These are phyloP conservation scores for Cephus cinctus DNA, from an alignment of 1,140 invertebrate species.

Conservation along the genomic window DNA sequence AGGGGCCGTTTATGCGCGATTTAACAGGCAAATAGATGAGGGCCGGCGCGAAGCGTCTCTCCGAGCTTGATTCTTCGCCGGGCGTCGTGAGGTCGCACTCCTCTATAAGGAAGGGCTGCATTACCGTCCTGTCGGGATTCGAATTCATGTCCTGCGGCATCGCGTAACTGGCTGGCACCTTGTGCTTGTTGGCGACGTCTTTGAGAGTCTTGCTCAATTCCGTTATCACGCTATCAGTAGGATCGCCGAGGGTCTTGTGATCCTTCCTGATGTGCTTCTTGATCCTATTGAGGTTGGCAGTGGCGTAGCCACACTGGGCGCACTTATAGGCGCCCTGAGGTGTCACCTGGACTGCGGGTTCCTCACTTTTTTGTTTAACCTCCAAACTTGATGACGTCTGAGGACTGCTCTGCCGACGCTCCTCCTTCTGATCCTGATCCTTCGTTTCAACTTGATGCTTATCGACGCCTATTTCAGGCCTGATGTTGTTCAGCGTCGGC, in stretches of 20 bases:
- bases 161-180: slow-evolving; percentile 61
- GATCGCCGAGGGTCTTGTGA: slow-evolving; percentile 54
- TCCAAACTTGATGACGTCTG: slow-evolving; percentile 19
- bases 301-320: slow-evolving; percentile 67
- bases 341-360: slow-evolving; percentile 46
- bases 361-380: slow-evolving; percentile 42
- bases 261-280: slow-evolving; percentile 67
- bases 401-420: slow-evolving; percentile 34
- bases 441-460: slow-evolving; percentile 18
- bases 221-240: slow-evolving; percentile 46
- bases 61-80: slow-evolving; percentile 34
- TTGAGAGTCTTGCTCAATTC: slow-evolving; percentile 56
- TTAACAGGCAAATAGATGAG: slow-evolving; percentile 90
- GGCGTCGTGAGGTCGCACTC: slow-evolving; percentile 51
- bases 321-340: slow-evolving; percentile 59
- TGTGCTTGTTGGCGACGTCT: slow-evolving; percentile 59
- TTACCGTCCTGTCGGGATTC: slow-evolving; percentile 58
- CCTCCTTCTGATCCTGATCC: slow-evolving; percentile 27
- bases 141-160: slow-evolving; percentile 56
- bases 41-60: slow-evolving; percentile 73
- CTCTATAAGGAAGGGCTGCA: slow-evolving; percentile 85
- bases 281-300: slow-evolving; percentile 62
- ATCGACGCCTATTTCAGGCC: slow-evolving; percentile 25
- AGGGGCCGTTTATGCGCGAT: slow-evolving; percentile 73
- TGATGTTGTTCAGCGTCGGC: slow-evolving; percentile 28